Evolutionary conservation across 2,113 vertebrate species (phyloP).

Genomic region (Poeciliopsis retropinna): DNA sequence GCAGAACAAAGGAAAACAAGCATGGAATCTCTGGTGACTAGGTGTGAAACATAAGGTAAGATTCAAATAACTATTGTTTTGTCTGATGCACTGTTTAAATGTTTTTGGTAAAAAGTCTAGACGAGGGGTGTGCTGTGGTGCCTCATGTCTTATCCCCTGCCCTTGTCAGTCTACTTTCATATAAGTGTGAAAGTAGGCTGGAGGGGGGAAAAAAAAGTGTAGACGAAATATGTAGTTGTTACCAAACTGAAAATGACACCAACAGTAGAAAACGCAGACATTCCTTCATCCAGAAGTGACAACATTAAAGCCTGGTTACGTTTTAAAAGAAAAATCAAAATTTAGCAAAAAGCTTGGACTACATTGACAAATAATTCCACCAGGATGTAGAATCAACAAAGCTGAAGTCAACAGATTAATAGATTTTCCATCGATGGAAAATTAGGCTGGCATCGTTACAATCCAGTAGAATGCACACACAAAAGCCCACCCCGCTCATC

Average conservation of each 20-base stretch:
- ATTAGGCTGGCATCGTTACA: not conserved
- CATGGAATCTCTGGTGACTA: not conserved
- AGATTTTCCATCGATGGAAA: not conserved
- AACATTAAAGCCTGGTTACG: not conserved
- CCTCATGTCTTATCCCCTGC: too few species aligned
- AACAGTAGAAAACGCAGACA: not conserved
- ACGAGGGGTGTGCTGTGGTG: too few species aligned
- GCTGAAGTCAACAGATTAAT: conserved; percentile 2
- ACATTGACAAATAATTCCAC: not conserved
- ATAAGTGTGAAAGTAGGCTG: too few species aligned
- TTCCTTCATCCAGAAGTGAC: not conserved
- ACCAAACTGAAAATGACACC: not conserved
- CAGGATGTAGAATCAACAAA: not conserved
- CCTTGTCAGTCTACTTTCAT: too few species aligned
- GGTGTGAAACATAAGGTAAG: not conserved
- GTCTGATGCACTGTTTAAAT: not conserved
- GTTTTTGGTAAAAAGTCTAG: not conserved
- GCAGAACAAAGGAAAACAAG: not conserved
- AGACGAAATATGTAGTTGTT: not conserved
- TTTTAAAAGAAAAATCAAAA: too few species aligned
- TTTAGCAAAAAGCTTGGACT: not conserved
- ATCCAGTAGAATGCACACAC: not conserved
- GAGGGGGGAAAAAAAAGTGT: too few species aligned
- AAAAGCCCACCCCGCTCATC: too few species aligned
- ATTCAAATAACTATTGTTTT: not conserved